phyloP scores from a whole-genome alignment of 1,140 invertebrate genomes.

The Mylabris phalerata region DNA sequence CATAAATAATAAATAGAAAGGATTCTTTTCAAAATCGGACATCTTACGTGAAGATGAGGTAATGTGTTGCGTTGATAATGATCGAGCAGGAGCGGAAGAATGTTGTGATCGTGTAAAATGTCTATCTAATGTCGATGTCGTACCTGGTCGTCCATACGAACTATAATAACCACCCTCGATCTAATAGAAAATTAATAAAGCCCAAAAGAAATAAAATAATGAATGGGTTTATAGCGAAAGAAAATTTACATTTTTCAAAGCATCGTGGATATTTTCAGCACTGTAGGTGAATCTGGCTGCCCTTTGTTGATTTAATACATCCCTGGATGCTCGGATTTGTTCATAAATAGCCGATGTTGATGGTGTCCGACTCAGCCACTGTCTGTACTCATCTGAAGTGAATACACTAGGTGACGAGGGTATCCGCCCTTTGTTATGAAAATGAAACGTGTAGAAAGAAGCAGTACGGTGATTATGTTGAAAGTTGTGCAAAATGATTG shows the following conservation, averaged over 20 bases:
- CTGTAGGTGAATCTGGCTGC: slow-evolving; percentile 75
- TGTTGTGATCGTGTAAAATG: slow-evolving; percentile 44
- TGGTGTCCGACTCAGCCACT: slow-evolving; percentile 81
- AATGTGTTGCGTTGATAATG: slow-evolving; percentile 60
- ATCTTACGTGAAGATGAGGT: slow-evolving; percentile 39
- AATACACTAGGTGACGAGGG: slow-evolving; percentile 70
- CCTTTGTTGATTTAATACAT: slow-evolving; percentile 55
- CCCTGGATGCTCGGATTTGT: slow-evolving; percentile 68
- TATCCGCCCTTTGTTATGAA: slow-evolving; percentile 46
- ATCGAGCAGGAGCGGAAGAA: slow-evolving; percentile 52
- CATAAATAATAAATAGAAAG: no score
- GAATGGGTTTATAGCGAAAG: neutral
- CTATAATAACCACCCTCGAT: slow-evolving; percentile 55
- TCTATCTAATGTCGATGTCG: slow-evolving; percentile 49
- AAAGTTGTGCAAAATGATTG: neutral
- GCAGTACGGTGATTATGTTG: slow-evolving; percentile 9
- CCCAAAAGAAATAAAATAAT: neutral
- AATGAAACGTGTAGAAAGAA: slow-evolving; percentile 21
- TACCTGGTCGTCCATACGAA: slow-evolving; percentile 47
- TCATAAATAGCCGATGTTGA: slow-evolving; percentile 90
- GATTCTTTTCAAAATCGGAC: no score
- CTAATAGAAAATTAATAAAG: slow-evolving; percentile 37
- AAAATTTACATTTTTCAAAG: slow-evolving; percentile 62
- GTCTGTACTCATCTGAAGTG: slow-evolving; percentile 83
- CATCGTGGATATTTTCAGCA: slow-evolving; percentile 83